Evolutionary conservation across 2,113 vertebrate genomes (phyloP), one percentile per base, ranked within the genome.

Genomic region (Cyprinus carpio): DNA sequence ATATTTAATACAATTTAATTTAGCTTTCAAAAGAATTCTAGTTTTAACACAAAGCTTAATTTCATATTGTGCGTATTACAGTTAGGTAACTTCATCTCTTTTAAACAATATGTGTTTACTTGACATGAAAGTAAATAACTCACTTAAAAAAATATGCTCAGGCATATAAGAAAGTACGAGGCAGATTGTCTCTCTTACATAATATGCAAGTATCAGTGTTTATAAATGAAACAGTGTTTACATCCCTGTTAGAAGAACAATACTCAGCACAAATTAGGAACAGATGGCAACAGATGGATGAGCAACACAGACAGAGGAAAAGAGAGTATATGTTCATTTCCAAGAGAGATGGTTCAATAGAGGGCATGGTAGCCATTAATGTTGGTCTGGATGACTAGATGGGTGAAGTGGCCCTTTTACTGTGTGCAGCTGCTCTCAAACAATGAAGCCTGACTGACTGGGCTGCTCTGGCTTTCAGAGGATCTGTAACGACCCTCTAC

Each of bases 331-430:
- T 58, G 75, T 58, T 78, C n/a, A 16, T 62, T 40, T 80, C 56
- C 16, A 80, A 80, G 60, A 60, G 75, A 85, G 75, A 85, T 67
- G 54, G 75, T 31, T 77, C 64, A 72, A 71, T 65, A 78, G 62
- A 85, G 83, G 75, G 62, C 75, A 85, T 65, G 65, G 60, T 46
- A 49, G 75, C 25, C 46, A 85, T 85, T 85, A 29, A 56, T 79
- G 76, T 69, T 80, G 84, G 51, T 85, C 76, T 80, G 43, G 34
- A 85, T 85, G 82, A 84, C 71, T 76, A 75, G 82, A 58, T 56
- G 82, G 82, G 71, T 84, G 71, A 84, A 85, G 75, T 85, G 83
- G 62, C 15, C 43, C 64, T 69, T 67, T 69, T 67, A 34, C 46
- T 67, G 34, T 71, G 60, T 85, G 75, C 84, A 85, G 84, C 76